Base-by-base conservation (phyloP, 2,113 vertebrate species). In the Tetrax tetrax region DNA sequence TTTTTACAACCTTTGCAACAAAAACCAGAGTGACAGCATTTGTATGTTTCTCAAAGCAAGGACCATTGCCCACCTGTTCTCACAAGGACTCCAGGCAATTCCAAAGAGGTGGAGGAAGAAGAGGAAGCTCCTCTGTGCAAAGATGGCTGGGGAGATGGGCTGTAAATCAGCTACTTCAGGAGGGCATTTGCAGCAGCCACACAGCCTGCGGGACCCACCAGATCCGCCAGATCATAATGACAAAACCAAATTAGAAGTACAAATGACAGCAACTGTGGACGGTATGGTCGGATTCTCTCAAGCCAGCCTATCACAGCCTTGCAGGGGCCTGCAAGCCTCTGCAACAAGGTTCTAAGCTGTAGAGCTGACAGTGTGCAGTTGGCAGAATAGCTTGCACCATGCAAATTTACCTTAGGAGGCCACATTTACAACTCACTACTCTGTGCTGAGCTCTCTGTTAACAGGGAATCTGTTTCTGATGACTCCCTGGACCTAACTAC, bases 231-330 rank as follows among this genome's bases (percentile, higher is more conserved):
- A 43, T 43, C 41, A 43, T 16, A 43, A 79, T 10, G 1, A 13
- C 27, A 84, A 61, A 53, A 50, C 25, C 3, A 5, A 79, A 20
- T 61, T 59, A 50, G 9, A 72, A 83, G 29, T 61, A 35, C 33
- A 41, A 88, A 53, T 9, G 18, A 19, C 20, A 84, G 18, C 27
- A 84, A 1, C 11, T 77, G 7, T 13, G 25, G 37, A 38, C 33
- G 48, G 21, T 27, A 37, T 11, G 23, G 28, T 41, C 0, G 0
- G 28, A 53, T 25, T 4, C 31, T 41, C 37, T 35, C n/a, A 54
- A 71, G 25, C 14, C 29, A 81, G 21, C 14, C 35, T 33, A 63
- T 22, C 8, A 4, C 21, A 77, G 54, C n/a, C n/a, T 66, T 86
- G 12, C 66, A 71, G 31, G 7, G 6, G 2, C 20, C 21, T 50